Conservation (phyloP, 2,888 invertebrate species). For the Herminia tarsipennalis region DNA sequence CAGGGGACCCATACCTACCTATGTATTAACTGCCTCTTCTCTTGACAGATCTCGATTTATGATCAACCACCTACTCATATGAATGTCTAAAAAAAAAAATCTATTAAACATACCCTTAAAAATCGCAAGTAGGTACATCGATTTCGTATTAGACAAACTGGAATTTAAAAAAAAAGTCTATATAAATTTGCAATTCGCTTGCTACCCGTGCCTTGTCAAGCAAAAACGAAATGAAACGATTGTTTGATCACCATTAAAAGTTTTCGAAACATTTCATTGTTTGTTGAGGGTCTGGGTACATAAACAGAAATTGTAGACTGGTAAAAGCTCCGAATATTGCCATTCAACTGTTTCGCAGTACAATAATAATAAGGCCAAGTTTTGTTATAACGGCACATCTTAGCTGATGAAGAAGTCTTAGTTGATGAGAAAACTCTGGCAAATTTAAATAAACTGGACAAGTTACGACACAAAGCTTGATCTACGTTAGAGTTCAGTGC, state of each 20-base stretch:
- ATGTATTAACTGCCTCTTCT: too few relatives aligned
- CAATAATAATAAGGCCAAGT: slow-evolving; percentile 36
- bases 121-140: slow-evolving; percentile 43
- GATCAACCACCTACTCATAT: too few relatives aligned
- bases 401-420: slow-evolving; percentile 28
- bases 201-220: slow-evolving; percentile 35
- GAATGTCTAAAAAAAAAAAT: neutral
- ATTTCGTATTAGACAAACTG: slow-evolving; percentile 61
- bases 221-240: slow-evolving; percentile 67
- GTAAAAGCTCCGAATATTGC: slow-evolving; percentile 37
- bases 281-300: slow-evolving; percentile 53
- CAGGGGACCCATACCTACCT: neutral
- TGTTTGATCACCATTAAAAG: slow-evolving; percentile 82
- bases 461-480: neutral
- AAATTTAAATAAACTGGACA: slow-evolving; percentile 1
- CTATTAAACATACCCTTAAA: slow-evolving; percentile 42
- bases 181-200: slow-evolving; percentile 53
- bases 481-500: neutral
- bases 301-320: slow-evolving; percentile 60
- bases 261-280: slow-evolving; percentile 72
- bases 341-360: slow-evolving; percentile 39
- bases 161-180: slow-evolving; percentile 48
- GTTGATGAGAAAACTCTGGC: slow-evolving; percentile 31
- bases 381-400: slow-evolving; percentile 22
- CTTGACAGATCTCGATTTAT: too few relatives aligned